Evolutionary conservation across 2,113 vertebrate genomes (phyloP).

Genomic region (Neogobius melanostomus): DNA sequence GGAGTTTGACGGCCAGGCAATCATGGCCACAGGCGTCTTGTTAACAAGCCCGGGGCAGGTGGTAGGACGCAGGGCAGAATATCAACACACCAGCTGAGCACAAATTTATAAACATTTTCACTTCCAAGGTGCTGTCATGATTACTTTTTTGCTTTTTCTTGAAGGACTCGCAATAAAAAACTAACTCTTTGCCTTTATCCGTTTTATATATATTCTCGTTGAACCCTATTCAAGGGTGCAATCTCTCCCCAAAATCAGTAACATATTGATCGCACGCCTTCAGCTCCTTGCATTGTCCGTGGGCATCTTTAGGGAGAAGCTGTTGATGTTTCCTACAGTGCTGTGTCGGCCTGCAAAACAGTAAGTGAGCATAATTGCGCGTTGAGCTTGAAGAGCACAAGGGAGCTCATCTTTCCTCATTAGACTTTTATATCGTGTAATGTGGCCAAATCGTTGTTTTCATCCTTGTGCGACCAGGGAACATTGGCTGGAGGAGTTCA

Average conservation of each 20-base stretch:
- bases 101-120: conserved; percentile 30
- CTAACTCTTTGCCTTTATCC: conserved; percentile 6
- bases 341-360: conserved; percentile 21
- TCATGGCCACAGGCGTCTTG: conserved; percentile 69
- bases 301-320: conserved; percentile 26
- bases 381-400: conserved; percentile 36
- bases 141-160: conserved; percentile 28
- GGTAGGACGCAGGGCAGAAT: conserved; percentile 50
- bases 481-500: conserved; percentile 20
- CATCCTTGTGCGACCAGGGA: conserved; percentile 28
- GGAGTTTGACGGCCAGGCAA: conserved; percentile 68
- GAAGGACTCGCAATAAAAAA: not conserved
- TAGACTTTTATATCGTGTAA: conserved; percentile 45
- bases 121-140: conserved; percentile 30
- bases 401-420: conserved; percentile 59
- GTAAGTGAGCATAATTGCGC: conserved; percentile 59
- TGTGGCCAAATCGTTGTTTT: conserved; percentile 36
- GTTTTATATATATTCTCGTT: conserved; percentile 21
- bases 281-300: conserved; percentile 30
- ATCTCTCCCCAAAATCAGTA: conserved; percentile 22
- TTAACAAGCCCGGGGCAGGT: conserved; percentile 70
- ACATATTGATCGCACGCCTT: conserved; percentile 39
- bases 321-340: conserved; percentile 35
- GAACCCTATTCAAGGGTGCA: conserved; percentile 3
- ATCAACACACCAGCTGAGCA: conserved; percentile 46